Evolutionary conservation across 30 jellyfish, hydroid and myxozoan species (phyloP), one percentile per base, ranked within the genome.

Genomic region (Haliclystus octoradiatus): DNA sequence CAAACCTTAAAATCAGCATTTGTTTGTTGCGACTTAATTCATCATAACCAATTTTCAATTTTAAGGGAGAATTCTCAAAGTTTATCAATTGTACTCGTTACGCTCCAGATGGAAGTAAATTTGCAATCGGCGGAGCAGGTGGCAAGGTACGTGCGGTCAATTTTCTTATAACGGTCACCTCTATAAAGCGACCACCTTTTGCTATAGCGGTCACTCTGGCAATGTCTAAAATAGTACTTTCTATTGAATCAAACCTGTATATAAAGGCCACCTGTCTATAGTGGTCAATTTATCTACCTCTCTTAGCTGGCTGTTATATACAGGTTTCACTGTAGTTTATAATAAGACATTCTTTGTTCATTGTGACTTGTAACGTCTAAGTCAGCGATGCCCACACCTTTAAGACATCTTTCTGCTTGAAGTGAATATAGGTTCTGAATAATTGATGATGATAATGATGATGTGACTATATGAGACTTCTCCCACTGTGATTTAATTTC

Each of bases 51-150:
- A n/a, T n/a, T n/a, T n/a, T n/a, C n/a, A n/a, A n/a, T n/a, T n/a
- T n/a, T n/a, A n/a, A n/a, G n/a, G n/a, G n/a, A n/a, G n/a, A 83
- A 29, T 96, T 83, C 57, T 50, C 84, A 40, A 92, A 79, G 47
- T 92, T 92, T 66, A 94, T 84, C 26, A 92, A 92, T 65, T 83
- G 96, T 33, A 72, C 65, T 23, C 94, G 96, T 1, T 92, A 35
- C 74, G 85, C 96, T 25, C 99, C 96, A 29, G 95, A 92, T 74
- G 99, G 99, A 28, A 69, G 89, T 19, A 63, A 63, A 23, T 82
- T 75, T 72, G 99, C 91, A 4, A 65, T 88, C 4, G 95, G 71
- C 1, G 99, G 96, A 3, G 88, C 95, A 28, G 95, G 84, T 64
- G 99, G 99, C 22, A 83, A 75, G 77, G 98, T 82, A 66, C 5